Conservation (phyloP, 2,113 vertebrate species). For the Ardeotis arabs region DNA sequence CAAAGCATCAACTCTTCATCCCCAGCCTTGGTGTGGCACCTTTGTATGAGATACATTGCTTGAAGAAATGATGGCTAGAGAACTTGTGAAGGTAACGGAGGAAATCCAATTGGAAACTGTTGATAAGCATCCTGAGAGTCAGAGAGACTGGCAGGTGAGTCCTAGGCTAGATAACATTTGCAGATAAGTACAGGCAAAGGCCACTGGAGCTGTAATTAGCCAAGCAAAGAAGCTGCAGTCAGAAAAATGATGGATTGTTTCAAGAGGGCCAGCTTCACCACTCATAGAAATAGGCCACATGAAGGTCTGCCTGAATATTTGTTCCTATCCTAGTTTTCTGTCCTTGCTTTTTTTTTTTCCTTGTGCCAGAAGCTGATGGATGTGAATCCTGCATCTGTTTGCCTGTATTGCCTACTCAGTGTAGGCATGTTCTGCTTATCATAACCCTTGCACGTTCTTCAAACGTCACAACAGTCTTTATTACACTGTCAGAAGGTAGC, state of each 20-base stretch:
- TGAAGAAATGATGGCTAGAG: background rate
- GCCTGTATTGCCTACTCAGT: background rate
- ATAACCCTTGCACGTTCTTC: background rate
- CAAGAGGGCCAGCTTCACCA: background rate
- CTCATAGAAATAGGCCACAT: fast-evolving
- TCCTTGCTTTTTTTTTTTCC: background rate
- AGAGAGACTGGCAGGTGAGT: background rate
- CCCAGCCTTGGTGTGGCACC: background rate
- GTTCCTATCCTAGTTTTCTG: background rate
- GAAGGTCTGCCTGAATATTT: background rate
- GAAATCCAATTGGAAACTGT: background rate
- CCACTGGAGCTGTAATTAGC: background rate
- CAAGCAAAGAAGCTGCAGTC: background rate
- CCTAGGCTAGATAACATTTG: background rate
- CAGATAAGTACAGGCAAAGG: background rate
- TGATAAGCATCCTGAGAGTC: background rate
- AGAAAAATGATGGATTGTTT: background rate
- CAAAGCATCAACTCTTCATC: background rate
- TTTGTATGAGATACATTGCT: background rate
- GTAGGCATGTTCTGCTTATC: background rate
- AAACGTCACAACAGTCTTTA: background rate
- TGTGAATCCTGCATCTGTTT: background rate
- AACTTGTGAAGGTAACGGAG: background rate
- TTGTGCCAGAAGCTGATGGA: background rate
- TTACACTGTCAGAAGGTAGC: background rate